Base-by-base conservation (phyloP, 1,140 invertebrate genomes). In the Cheumatopsyche charites region DNA sequence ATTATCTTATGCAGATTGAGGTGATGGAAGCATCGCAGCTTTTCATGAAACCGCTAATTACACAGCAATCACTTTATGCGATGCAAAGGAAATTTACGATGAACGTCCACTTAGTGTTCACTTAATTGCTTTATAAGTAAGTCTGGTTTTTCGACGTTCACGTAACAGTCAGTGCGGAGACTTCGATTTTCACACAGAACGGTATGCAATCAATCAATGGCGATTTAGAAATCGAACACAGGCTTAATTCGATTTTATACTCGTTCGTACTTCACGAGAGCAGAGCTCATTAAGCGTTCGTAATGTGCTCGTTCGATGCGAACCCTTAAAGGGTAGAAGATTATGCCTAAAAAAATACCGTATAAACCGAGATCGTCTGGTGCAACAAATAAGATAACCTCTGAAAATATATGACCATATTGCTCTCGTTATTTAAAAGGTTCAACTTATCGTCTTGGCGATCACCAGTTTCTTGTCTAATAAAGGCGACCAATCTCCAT, bases 341-440 rank as follows among this genome's bases (percentile, higher is more conserved):
- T 67, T 67, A 67, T 67, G 42, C 63, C 63, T 67, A 67, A 67
- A 67, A 67, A 41, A 19, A 67, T 13, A 21, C 45, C 4, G 12
- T 41, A 67, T 42, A 42, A 36, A 67, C 25, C 0, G 26, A 67
- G 63, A 67, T 67, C 63, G 63, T 67, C 63, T 43, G 43, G 43
- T 41, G 63, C 63, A 47, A 49, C 63, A 49, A 47, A 67, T 67
- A 47, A 67, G 70, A 72, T 72, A 72, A 72, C 47, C 52, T 25
- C 36, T 58, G 62, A 72, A 55, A 71, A 72, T 72, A 72, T 72
- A 72, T 72, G 70, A 61, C 70, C 70, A 72, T 72, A 72, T 72
- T 58, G 70, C 70, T 67, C 70, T 67, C 65, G 41, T 63, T 71
- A 62, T 73, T 63, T 73, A 73, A 73, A 63, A 58, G 66, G 58